phyloP scores from a whole-genome alignment of 2,113 vertebrate genomes.

The Uropsilus gracilis region DNA sequence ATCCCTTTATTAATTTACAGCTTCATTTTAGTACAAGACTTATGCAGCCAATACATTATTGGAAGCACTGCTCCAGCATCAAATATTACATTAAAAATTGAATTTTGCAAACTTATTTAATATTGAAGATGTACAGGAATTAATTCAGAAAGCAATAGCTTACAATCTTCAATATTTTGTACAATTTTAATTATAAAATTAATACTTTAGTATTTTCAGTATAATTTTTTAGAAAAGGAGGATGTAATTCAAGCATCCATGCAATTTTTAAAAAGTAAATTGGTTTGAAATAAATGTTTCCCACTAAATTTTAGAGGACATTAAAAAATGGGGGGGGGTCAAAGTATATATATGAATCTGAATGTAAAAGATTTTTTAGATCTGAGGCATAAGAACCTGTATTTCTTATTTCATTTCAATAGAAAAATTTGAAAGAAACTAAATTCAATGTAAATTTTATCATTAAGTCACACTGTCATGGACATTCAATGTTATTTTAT shows the following conservation, averaged over 20 bases:
- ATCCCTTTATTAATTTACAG: background rate
- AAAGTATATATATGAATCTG: background rate
- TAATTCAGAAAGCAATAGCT: background rate
- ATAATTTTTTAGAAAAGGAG: background rate
- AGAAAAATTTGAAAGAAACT: background rate
- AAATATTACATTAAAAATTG: background rate
- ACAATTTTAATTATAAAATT: background rate
- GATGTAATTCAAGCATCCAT: background rate
- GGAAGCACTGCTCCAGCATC: background rate
- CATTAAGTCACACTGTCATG: background rate
- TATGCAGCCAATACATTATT: background rate
- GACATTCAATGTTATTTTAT: background rate
- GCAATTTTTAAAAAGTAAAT: background rate
- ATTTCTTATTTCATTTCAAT: background rate
- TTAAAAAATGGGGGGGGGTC: background rate
- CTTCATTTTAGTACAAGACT: background rate
- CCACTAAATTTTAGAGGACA: background rate
- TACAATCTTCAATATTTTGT: background rate
- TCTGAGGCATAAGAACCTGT: background rate
- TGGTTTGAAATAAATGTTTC: background rate
- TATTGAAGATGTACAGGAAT: background rate
- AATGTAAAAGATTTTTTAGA: background rate
- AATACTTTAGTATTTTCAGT: background rate
- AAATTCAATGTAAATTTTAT: background rate
- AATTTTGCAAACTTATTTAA: constrained; percentile 14